phyloP scores from a whole-genome alignment of 2,888 invertebrate species.

The Drosophila testacea region DNA sequence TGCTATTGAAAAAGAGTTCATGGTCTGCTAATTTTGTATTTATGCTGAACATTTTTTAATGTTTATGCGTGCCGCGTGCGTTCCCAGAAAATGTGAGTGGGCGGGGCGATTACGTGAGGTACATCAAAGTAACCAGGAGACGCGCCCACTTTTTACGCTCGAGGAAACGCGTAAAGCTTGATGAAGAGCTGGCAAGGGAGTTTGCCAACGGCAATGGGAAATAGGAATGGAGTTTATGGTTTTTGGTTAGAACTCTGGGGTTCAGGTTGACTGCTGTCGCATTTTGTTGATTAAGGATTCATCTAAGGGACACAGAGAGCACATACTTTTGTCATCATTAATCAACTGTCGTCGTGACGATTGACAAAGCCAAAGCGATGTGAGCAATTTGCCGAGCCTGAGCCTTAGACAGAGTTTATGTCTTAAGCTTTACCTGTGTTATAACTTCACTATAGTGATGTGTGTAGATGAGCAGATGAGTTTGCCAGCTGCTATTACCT shows the following conservation, averaged over 20 bases:
- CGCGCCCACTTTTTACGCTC: slow-evolving; percentile 64
- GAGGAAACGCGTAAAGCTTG: slow-evolving; percentile 49
- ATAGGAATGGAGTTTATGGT: background rate
- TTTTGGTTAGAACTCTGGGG: background rate
- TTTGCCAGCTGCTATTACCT: slow-evolving; percentile 21
- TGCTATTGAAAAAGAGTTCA: slow-evolving; percentile 51
- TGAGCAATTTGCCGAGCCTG: slow-evolving; percentile 59
- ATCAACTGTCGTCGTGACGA: slow-evolving; percentile 67
- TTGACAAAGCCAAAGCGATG: slow-evolving; percentile 66
- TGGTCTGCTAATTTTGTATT: slow-evolving; percentile 58
- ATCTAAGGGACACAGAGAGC: slow-evolving; percentile 26
- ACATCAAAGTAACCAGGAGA: slow-evolving; percentile 74
- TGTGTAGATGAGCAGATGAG: background rate
- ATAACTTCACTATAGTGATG: slow-evolving; percentile 17
- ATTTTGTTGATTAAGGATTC: slow-evolving; percentile 70
- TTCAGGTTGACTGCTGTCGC: slow-evolving; percentile 54
- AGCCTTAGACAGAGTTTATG: background rate
- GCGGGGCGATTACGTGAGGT: slow-evolving; percentile 60
- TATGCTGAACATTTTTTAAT: slow-evolving; percentile 48
- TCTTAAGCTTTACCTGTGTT: slow-evolving; percentile 29
- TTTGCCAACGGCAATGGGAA: slow-evolving; percentile 10
- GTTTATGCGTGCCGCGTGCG: slow-evolving; percentile 48
- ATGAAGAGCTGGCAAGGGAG: slow-evolving; percentile 37
- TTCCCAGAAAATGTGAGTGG: slow-evolving; percentile 1
- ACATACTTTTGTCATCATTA: slow-evolving; percentile 76